phyloP scores from a whole-genome alignment of 2,888 invertebrate species.

The Geophilus truncorum region DNA sequence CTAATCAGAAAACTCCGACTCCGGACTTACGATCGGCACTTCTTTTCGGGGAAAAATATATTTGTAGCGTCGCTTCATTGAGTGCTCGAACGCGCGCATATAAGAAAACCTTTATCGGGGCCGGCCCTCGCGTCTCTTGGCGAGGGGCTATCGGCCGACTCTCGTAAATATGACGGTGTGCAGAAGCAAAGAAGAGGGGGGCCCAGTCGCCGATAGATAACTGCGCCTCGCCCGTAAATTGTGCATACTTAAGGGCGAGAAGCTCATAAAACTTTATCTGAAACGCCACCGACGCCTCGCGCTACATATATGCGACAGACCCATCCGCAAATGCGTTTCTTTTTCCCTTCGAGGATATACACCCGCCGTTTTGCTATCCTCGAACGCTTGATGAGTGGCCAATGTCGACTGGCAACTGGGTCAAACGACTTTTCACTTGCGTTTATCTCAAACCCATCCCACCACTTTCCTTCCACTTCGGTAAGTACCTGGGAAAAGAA shows the following conservation, averaged over 20 bases:
- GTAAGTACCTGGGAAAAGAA: neutral
- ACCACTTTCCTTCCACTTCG: neutral
- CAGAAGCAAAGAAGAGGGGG: neutral
- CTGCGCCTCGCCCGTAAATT: slow-evolving; percentile 25
- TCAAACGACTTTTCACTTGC: slow-evolving; percentile 19
- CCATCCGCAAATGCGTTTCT: slow-evolving; percentile 25
- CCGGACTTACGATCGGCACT: slow-evolving; percentile 25
- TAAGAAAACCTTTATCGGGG: slow-evolving; percentile 20
- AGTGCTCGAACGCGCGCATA: slow-evolving; percentile 22
- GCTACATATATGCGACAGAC: slow-evolving; percentile 15
- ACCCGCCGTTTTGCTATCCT: neutral
- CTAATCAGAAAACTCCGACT: slow-evolving; percentile 27
- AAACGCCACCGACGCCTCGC: slow-evolving; percentile 7
- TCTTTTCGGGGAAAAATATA: slow-evolving; percentile 25
- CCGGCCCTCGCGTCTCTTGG: neutral
- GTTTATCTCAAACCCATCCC: neutral
- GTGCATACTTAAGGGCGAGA: slow-evolving; percentile 25
- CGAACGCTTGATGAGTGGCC: slow-evolving; percentile 21
- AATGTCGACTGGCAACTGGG: slow-evolving; percentile 21
- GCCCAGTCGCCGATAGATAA: slow-evolving; percentile 21
- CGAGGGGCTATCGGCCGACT: slow-evolving; percentile 27
- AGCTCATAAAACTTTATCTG: slow-evolving; percentile 27
- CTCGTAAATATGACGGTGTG: slow-evolving; percentile 24
- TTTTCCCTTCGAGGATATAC: slow-evolving; percentile 27
- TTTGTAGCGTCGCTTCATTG: slow-evolving; percentile 27